These are phyloP conservation scores for Patiria pectinifera DNA, from an alignment of 53 echinoderm and acorn worm species.

Conservation along the genomic window DNA sequence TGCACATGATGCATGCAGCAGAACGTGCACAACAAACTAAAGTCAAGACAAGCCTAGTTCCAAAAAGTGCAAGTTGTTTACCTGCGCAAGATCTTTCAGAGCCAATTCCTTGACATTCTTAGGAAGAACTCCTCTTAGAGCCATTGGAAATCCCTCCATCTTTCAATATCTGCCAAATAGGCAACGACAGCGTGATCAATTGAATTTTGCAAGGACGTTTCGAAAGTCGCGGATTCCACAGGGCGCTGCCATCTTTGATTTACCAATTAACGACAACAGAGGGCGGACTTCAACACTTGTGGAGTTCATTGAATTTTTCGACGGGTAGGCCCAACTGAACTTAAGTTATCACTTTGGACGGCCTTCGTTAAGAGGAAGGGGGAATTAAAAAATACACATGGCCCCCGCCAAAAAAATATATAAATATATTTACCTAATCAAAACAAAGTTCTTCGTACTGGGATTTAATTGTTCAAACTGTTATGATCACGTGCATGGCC, in stretches of 20 bases:
- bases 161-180: neutral
- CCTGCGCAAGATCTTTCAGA: conserved; percentile 32
- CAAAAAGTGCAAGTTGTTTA: neutral
- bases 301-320: neutral
- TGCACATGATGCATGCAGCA: no score
- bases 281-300: conserved; percentile 35
- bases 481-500: no score
- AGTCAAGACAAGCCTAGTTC: neutral
- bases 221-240: neutral
- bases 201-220: neutral
- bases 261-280: neutral
- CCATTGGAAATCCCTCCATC: conserved; percentile 25
- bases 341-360: no score
- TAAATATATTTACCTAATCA: no score
- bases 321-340: no score
- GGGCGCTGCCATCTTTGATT: conserved; percentile 32
- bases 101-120: neutral
- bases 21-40: no score
- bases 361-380: no score
- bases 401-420: no score
- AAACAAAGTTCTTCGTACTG: no score
- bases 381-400: no score
- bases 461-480: no score
- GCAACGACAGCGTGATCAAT: neutral
- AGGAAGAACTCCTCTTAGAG: neutral